Conservation (phyloP, 1,140 invertebrate genomes). For the Ruditapes philippinarum region DNA sequence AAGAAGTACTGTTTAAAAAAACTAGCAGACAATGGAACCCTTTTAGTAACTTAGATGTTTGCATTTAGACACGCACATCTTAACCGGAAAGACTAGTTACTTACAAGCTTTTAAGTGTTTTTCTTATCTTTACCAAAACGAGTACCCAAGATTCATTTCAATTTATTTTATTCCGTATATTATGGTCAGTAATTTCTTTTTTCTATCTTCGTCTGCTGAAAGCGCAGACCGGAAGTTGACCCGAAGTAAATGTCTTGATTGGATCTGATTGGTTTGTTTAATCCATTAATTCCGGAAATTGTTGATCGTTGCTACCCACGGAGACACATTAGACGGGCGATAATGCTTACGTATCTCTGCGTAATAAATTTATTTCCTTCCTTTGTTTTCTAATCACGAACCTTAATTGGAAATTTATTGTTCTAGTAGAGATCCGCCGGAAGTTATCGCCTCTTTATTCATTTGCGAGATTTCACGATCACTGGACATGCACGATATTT, state of each 20-base stretch:
- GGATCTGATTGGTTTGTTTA: slow-evolving; percentile 68
- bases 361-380: slow-evolving; percentile 63
- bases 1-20: no score
- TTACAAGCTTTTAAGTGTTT: no score
- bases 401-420: slow-evolving; percentile 65
- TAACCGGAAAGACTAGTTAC: no score
- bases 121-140: not conserved
- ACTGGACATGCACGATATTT: slow-evolving; percentile 66
- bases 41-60: no score
- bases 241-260: slow-evolving; percentile 64
- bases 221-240: slow-evolving; percentile 55
- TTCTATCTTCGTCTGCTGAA: not conserved
- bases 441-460: slow-evolving; percentile 63
- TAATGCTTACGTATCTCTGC: slow-evolving; percentile 59
- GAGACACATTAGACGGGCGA: slow-evolving; percentile 60
- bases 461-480: slow-evolving; percentile 62
- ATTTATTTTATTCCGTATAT: not conserved
- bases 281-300: slow-evolving; percentile 69
- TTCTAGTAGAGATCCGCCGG: slow-evolving; percentile 37
- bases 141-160: not conserved
- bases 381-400: slow-evolving; percentile 65
- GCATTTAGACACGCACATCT: no score
- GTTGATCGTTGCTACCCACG: slow-evolving; percentile 39
- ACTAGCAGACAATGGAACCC: no score
- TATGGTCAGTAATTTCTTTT: slow-evolving; percentile 4